These are phyloP conservation scores for Drosophila helvetica DNA, from an alignment of 2,888 invertebrate genomes.

Conservation along the genomic window DNA sequence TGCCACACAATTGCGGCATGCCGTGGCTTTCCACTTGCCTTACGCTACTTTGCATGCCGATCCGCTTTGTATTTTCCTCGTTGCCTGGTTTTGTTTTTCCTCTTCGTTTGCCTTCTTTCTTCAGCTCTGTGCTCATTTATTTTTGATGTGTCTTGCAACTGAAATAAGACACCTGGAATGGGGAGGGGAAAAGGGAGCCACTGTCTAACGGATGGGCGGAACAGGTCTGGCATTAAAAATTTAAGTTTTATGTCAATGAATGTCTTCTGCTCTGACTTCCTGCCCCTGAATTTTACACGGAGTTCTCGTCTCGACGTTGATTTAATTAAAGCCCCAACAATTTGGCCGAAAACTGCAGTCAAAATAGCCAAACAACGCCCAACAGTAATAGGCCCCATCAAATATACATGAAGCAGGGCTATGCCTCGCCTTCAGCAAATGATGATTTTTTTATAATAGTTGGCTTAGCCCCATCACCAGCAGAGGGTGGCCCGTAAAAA, in stretches of 20 bases:
- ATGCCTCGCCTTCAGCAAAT: conserved; percentile 43
- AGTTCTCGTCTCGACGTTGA: conserved; percentile 48
- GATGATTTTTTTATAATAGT: conserved; percentile 64
- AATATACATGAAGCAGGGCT: conserved; percentile 18
- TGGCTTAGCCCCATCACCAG: neutral
- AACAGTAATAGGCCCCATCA: conserved; percentile 30
- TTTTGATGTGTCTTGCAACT: conserved; percentile 70
- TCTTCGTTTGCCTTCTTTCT: conserved; percentile 13
- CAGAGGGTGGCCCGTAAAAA: conserved; percentile 53
- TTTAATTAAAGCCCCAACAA: conserved; percentile 45
- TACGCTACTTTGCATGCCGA: conserved; percentile 45
- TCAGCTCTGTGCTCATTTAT: conserved; percentile 60
- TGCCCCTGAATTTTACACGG: conserved; percentile 39
- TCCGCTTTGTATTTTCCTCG: conserved; percentile 32
- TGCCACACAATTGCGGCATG: conserved; percentile 41
- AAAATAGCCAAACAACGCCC: conserved; percentile 32
- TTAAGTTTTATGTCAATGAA: conserved; percentile 67
- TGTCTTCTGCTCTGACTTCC: conserved; percentile 44
- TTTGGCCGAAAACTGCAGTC: conserved; percentile 29
- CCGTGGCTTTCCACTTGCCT: conserved; percentile 39
- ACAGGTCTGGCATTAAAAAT: conserved; percentile 62
- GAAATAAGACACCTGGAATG: conserved; percentile 44
- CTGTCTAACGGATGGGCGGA: conserved; percentile 26
- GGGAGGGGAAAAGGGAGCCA: neutral
- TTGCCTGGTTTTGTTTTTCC: conserved; percentile 12